Evolutionary conservation across 2,113 vertebrate genomes (phyloP), one percentile per base, ranked within the genome.

Genomic region (Todiramphus saurophagus): DNA sequence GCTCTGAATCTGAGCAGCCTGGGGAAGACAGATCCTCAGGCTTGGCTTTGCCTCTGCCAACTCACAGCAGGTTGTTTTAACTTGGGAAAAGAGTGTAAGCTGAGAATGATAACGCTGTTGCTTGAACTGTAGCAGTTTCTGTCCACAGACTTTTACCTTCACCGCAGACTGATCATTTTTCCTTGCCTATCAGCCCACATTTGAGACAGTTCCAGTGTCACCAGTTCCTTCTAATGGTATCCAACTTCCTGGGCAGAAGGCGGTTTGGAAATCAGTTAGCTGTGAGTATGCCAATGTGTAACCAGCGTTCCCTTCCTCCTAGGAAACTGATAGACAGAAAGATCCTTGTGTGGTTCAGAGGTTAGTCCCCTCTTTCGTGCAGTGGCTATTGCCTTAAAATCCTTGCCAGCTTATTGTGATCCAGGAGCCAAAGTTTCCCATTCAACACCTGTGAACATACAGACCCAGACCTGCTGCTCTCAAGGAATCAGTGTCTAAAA

Each of bases 191-290:
- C 94, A 98, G 98, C 93, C 98, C 66, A 87, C 97, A 73, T 98
- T 98, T 91, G 97, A 98, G 95, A 76, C 97, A 64, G 88, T 98
- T 91, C 97, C 98, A 69, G 97, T 97, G 41, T 75, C 96, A 55
- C 95, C 97, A 55, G 95, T 97, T 87, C 96, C 97, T 93, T 84
- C 98, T 94, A 98, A 98, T 77, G 98, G 98, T 23, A 94, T 98
- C 33, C 88, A 98, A 58, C 96, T 97, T 21, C 89, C 96, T 37
- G 95, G 93, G 56, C 97, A 96, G 90, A 97, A 98, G 64, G 75
- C 97, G 25, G 83, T 85, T 85, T 98, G 95, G 96, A 96, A 94
- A 64, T 59, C 96, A 46, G 64, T 97, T 93, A 96, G 83, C 83
- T 97, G 98, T 98, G 90, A 98, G 98, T 98, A 95, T 90, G 48